Conservation (phyloP, 1,140 invertebrate species). For the Pemphigus obesinymphae region DNA sequence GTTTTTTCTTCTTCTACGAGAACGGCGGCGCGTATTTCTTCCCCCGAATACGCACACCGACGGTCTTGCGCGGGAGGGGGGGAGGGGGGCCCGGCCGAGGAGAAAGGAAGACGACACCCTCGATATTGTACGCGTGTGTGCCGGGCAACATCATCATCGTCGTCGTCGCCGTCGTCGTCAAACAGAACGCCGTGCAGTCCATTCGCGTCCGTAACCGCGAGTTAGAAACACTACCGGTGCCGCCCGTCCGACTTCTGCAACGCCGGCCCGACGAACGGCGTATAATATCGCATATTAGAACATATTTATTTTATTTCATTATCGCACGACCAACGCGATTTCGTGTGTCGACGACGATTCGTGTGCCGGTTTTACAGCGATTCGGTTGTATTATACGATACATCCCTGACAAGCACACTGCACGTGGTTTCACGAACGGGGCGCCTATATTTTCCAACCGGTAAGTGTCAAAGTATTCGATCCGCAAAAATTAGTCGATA, state of each 20-base stretch:
- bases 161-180: background rate
- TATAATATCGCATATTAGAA: no score
- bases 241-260: no score
- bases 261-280: no score
- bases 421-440: no score
- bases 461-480: background rate
- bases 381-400: background rate
- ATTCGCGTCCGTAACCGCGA: slow-evolving; percentile 25
- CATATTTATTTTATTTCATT: background rate
- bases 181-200: background rate
- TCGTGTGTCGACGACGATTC: background rate
- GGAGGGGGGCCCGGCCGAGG: background rate
- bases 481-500: background rate
- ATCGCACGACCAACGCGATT: background rate
- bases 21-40: background rate
- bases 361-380: background rate
- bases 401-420: background rate
- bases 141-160: background rate
- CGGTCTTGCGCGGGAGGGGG: background rate
- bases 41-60: background rate
- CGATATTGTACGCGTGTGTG: background rate
- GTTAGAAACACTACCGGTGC: background rate
- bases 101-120: slow-evolving; percentile 41
- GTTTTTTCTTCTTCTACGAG: background rate
- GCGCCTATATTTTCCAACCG: background rate